phyloP scores from a whole-genome alignment of 2,113 vertebrate species.

The Ochotona curzoniae region DNA sequence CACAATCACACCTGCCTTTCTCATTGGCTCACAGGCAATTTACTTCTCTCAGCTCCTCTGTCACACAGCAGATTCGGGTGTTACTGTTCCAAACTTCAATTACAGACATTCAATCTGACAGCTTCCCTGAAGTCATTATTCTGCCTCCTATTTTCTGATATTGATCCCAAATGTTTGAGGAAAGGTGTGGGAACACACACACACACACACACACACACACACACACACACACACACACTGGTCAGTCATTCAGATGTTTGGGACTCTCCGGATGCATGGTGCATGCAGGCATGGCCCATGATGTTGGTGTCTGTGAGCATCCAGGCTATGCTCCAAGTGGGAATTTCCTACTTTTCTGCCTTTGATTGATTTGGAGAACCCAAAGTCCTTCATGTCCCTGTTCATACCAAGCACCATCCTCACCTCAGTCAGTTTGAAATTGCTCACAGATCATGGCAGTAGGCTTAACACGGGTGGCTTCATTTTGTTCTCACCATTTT shows the following conservation, averaged over 20 bases:
- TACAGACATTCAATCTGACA: conserved; percentile 76
- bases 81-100: conserved; percentile 80
- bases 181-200: background rate
- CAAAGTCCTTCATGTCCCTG: background rate
- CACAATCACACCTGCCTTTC: conserved; percentile 73
- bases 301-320: background rate
- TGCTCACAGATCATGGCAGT: background rate
- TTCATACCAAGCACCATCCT: background rate
- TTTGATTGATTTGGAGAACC: background rate
- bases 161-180: conserved; percentile 70
- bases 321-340: conserved; percentile 6
- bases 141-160: conserved; percentile 72
- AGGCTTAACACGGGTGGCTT: background rate
- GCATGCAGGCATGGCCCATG: background rate
- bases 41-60: conserved; percentile 74
- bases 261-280: background rate
- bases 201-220: background rate
- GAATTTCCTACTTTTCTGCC: background rate
- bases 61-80: conserved; percentile 73
- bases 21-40: conserved; percentile 81
- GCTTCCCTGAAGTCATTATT: conserved; percentile 74
- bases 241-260: conserved; percentile 25
- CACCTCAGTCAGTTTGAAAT: background rate
- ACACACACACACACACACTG: background rate
- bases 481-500: background rate